Percentiles rank a stretch among this genome's conserved stretches.
Evolutionary conservation across 2,797 vertebrate genomes (phyloP).

Genomic region (Zenarchopterus dispar): DNA sequence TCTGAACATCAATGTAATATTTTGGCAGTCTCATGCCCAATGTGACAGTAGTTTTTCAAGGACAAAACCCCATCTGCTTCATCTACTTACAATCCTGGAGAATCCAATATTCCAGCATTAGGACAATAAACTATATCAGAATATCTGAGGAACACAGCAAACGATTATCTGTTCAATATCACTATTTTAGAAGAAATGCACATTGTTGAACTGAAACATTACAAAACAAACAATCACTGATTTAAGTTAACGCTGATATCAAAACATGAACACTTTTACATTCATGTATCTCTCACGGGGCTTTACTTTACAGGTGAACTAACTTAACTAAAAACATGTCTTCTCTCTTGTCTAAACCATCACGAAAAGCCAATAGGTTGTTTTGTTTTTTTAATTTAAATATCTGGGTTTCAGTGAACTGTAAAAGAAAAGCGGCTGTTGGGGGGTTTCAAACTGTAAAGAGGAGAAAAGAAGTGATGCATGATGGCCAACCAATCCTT

Average conservation of each 20-base stretch:
- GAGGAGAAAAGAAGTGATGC: conserved; percentile 48
- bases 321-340: conserved; percentile 40
- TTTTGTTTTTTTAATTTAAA: conserved; percentile 14
- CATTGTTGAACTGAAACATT: conserved; percentile 58
- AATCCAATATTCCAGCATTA: conserved; percentile 36
- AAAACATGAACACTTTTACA: conserved; percentile 75
- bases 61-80: conserved; percentile 32
- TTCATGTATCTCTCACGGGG: conserved; percentile 71
- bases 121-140: conserved; percentile 29
- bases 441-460: conserved; percentile 27
- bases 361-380: conserved; percentile 3
- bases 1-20: conserved; percentile 44
- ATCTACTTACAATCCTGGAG: conserved; percentile 51
- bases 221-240: conserved; percentile 57
- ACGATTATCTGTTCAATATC: conserved; percentile 37
- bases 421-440: conserved; percentile 22
- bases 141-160: conserved; percentile 51
- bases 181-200: conserved; percentile 44
- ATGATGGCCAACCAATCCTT: conserved; percentile 39
- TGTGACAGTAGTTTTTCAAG: conserved; percentile 27
- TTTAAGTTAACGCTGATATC: conserved; percentile 46
- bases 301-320: conserved; percentile 48
- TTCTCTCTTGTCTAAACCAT: conserved; percentile 17
- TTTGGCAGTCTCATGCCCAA: conserved; percentile 77
- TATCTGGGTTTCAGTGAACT: conserved; percentile 20